Base-by-base conservation (phyloP, 2,888 invertebrate species). In the Lasioglossum calceatum region DNA sequence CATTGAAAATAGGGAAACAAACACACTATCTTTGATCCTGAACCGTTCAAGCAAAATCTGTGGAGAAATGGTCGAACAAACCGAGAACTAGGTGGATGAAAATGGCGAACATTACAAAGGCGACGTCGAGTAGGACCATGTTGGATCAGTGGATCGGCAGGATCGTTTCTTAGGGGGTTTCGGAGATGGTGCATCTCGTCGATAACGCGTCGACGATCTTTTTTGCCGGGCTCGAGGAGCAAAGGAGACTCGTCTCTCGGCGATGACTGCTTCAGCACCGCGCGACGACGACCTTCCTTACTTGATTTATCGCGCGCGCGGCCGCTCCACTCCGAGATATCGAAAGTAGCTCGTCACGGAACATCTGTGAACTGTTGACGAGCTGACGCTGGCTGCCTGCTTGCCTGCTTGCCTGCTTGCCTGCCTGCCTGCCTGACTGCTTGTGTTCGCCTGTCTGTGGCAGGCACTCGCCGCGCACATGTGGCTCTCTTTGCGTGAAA, bases 231-330 rank as follows among this genome's bases (percentile, higher is more conserved):
- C 70, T 77, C 27, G 61, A 27, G 64, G 64, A 32, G 27, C 27
- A 64, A 32, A 64, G 64, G 27, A 32, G 64, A 32, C 64, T 64
- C 42, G 70, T 39, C 54, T 27, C n/a, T 73, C 73, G 73, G 54
- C 54, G 54, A 54, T 58, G 71, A 42, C 27, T 50, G 75, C 70
- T 39, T 47, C 42, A 76, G 44, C 72, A 84, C 79, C 87, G 85
- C 84, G 86, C 88, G 88, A 85, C 90, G 87, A 89, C 90, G 92
- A 90, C 91, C 90, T 90, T 91, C 90, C 90, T 83, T 81, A 80
- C 89, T 89, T 91, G 91, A 92, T 92, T 92, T 92, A 92, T 91
- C 89, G 89, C 88, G 89, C 83, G 81, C 86, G 88, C 77, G 50
- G 47, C 67, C 72, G 61, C 27, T 64, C 73, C 70, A 19, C 44